Evolutionary conservation across 2,888 invertebrate genomes (phyloP).

Genomic region (Eupithecia exiguata): DNA sequence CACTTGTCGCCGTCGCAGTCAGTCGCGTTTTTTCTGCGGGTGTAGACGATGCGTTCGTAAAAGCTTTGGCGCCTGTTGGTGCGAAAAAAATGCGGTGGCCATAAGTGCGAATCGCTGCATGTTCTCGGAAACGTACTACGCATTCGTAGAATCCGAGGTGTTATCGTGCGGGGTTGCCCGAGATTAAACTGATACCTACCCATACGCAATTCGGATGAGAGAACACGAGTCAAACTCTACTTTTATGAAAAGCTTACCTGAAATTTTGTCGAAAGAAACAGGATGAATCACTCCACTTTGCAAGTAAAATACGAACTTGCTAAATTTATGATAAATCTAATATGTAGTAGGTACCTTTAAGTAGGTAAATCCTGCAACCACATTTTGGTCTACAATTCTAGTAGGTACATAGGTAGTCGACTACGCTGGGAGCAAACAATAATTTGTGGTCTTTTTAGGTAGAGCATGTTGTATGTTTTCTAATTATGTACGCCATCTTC

Average conservation of each 20-base stretch:
- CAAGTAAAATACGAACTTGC: background rate
- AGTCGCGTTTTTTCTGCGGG: constrained; percentile 60
- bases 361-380: background rate
- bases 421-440: background rate
- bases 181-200: constrained; percentile 13
- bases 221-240: background rate
- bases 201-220: background rate
- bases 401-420: background rate
- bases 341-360: no score
- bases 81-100: constrained; percentile 65
- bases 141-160: constrained; percentile 65
- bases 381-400: background rate
- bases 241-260: background rate
- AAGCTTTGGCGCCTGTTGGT: constrained; percentile 76
- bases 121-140: constrained; percentile 66
- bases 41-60: constrained; percentile 62
- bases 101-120: constrained; percentile 71
- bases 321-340: background rate
- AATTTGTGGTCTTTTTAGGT: background rate
- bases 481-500: background rate
- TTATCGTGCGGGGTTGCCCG: constrained; percentile 52
- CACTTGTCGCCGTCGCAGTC: constrained; percentile 59
- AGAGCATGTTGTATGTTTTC: background rate
- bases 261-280: background rate
- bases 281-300: background rate